Conservation (phyloP, 2,113 vertebrate species). For the Neoarius graeffei region DNA sequence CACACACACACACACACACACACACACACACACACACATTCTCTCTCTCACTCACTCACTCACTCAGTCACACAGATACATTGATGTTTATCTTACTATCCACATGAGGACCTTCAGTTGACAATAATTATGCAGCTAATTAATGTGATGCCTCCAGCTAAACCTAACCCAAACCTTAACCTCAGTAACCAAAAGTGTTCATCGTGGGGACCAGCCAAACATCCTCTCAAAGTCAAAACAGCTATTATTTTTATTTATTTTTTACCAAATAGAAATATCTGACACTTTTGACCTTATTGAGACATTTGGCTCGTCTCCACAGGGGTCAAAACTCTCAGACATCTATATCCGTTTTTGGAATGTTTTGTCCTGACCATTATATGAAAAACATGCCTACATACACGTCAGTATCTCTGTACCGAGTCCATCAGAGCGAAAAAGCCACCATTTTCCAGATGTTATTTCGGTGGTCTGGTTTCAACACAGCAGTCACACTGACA, state of each 20-base stretch:
- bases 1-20: background rate
- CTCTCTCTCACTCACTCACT: too few species aligned
- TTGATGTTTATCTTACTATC: too few species aligned
- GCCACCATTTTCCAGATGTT: background rate
- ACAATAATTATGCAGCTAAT: background rate
- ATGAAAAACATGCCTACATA: background rate
- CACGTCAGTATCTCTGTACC: background rate
- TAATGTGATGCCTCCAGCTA: background rate
- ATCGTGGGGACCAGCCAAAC: background rate
- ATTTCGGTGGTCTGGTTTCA: background rate
- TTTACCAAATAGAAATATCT: background rate
- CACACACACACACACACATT: too few species aligned
- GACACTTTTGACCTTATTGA: too few species aligned
- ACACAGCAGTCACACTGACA: background rate
- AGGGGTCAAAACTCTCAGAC: background rate
- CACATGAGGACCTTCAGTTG: background rate
- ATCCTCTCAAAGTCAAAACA: background rate
- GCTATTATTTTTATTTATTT: background rate
- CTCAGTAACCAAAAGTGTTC: background rate
- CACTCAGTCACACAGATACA: too few species aligned
- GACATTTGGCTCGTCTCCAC: background rate
- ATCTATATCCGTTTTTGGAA: background rate
- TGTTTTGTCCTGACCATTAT: background rate
- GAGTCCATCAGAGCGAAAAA: background rate
- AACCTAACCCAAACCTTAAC: too few species aligned